Conservation (phyloP, 2,113 vertebrate species). For the Lichenostomus cassidix region DNA sequence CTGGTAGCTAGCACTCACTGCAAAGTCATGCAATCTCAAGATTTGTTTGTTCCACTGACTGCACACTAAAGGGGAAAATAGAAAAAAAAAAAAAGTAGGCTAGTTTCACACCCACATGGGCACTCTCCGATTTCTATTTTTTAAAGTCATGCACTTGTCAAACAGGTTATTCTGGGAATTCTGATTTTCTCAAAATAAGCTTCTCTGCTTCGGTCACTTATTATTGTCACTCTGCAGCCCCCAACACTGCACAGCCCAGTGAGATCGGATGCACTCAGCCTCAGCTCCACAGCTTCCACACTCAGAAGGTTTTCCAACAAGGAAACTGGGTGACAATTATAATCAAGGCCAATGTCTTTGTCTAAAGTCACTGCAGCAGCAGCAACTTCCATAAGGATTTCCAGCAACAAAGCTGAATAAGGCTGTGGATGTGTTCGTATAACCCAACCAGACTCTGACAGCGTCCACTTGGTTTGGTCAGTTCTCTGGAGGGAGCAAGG, state of each 20-base stretch:
- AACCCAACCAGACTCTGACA: neutral
- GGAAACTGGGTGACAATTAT: conserved; percentile 6
- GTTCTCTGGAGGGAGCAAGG: neutral
- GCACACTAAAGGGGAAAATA: neutral
- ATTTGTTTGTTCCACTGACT: conserved; percentile 50
- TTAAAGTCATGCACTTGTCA: conserved; percentile 63
- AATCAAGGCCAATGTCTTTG: conserved; percentile 21
- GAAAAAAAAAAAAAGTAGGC: neutral
- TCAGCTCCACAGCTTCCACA: neutral
- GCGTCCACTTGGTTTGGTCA: neutral
- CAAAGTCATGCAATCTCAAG: conserved; percentile 52
- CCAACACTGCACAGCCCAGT: neutral
- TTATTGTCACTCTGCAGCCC: neutral
- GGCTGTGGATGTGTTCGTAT: neutral
- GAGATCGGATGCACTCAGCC: neutral
- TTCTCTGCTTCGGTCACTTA: neutral
- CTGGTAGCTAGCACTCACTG: conserved; percentile 42
- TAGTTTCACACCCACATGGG: conserved; percentile 43
- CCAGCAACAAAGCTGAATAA: neutral
- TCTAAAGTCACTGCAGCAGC: neutral
- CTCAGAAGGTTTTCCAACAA: neutral
- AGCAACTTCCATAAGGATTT: conserved; percentile 9
- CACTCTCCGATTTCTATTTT: conserved; percentile 44
- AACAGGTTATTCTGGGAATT: conserved; percentile 76
- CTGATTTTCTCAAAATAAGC: conserved; percentile 53